Base-by-base conservation (phyloP, 2,797 vertebrate species). In the Sebastiscus albofasciatus region DNA sequence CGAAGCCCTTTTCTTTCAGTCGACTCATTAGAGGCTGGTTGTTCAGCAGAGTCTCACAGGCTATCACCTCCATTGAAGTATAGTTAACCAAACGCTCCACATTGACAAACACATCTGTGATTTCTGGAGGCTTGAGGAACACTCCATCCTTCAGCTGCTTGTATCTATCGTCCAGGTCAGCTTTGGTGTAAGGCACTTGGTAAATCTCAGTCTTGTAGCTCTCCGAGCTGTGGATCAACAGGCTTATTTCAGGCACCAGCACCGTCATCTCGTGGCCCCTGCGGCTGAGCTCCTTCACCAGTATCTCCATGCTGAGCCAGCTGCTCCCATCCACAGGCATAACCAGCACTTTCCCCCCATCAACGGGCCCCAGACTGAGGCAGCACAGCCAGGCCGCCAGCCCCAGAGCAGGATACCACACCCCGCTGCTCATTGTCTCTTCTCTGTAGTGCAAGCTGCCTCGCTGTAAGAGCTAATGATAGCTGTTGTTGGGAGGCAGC, bases 301-400 rank as follows among this genome's bases (percentile, higher is more conserved):
- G 75, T 22, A 96, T 79, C 86, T 94, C 91, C 95, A 96, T 94
- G 86, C 96, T 96, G 3, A 96, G 93, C 96, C 96, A 96, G 84
- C 95, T 93, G 70, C 96, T 96, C 13, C 96, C 96, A 31, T 96
- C 96, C 70, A 95, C 90, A 7, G 96, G 95, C 80, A 95, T 13
- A 14, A 94, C 95, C 75, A 96, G 86, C 24, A 96, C 86, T 65
- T 95, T 96, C 11, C 90, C 92, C 64, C 93, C 95, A 11, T 91
- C 65, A 26, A 87, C 91, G 0, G 85, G 68, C 72, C 78, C 85
- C 72, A 86, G 62, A 62, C 71, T 75, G 74, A 89, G 84, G 77
- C 80, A 92, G 76, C 88, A 92, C 55, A 95, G 75, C 88, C 77
- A 89, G 33, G 64, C 86, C 58, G 92, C 34, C 62, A 95, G 82